Evolutionary conservation across 2,113 vertebrate genomes (phyloP).

Genomic region (Thymallus thymallus): DNA sequence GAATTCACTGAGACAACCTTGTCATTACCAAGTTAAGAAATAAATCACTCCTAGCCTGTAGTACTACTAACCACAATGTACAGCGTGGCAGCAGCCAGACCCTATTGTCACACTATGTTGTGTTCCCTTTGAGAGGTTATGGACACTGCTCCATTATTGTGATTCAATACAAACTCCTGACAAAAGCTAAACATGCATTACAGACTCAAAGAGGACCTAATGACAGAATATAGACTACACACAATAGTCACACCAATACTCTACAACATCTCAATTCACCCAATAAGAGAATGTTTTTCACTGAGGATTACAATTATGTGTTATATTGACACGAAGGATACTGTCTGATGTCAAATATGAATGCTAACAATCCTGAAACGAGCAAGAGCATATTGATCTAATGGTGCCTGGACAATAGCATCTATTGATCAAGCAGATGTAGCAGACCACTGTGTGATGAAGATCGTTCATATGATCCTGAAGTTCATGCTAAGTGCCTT

Average conservation of each 20-base stretch:
- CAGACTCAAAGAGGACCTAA: not conserved
- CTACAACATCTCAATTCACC: not conserved
- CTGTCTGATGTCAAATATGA: not conserved
- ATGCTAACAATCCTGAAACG: too few species aligned
- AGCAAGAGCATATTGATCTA: too few species aligned
- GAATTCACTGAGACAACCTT: conserved; percentile 33
- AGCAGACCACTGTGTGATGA: too few species aligned
- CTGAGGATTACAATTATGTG: not conserved
- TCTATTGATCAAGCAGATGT: too few species aligned
- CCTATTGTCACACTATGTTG: conserved; percentile 4
- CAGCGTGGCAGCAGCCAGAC: not conserved
- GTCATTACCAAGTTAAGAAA: conserved; percentile 37
- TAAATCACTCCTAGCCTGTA: conserved; percentile 21
- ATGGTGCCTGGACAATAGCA: too few species aligned
- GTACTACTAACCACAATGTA: not conserved
- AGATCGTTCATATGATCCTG: too few species aligned
- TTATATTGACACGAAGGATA: not conserved
- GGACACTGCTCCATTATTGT: conserved; percentile 7
- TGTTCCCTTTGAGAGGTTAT: not conserved
- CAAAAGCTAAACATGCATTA: not conserved
- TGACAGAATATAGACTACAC: conserved; percentile 2
- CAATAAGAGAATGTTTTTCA: not conserved
- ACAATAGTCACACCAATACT: not conserved
- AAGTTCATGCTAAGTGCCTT: too few species aligned
- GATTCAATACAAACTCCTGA: not conserved